A percentile compares a stretch with the other conserved stretches of the same genome.
Evolutionary conservation across 2,888 invertebrate genomes (phyloP).

Genomic region (Buathra laborator): DNA sequence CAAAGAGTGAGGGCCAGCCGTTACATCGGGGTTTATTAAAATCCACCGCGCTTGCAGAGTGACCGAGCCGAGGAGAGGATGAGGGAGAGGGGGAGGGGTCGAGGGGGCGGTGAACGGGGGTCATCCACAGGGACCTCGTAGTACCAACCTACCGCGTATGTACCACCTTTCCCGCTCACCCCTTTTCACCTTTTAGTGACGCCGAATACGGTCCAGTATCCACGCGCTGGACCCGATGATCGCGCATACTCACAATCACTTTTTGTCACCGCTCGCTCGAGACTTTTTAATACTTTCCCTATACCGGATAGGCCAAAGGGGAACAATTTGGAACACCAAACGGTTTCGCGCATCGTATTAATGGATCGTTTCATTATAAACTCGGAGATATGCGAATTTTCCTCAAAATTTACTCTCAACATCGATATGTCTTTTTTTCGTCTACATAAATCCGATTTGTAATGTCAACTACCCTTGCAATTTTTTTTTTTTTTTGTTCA

Average conservation of each 20-base stretch:
- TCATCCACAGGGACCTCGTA: slow-evolving; percentile 26
- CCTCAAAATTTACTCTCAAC: too few species aligned
- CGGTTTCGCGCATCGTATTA: too few species aligned
- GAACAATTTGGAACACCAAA: neutral
- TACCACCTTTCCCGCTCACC: slow-evolving; percentile 1
- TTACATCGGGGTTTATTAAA: slow-evolving; percentile 84
- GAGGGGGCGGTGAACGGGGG: slow-evolving; percentile 19
- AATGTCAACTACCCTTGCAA: neutral
- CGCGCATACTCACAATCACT: slow-evolving; percentile 4
- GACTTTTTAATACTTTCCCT: neutral
- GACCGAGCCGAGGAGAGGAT: slow-evolving; percentile 48
- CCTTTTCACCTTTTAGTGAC: slow-evolving; percentile 2
- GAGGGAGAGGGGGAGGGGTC: slow-evolving; percentile 43
- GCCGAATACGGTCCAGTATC: slow-evolving; percentile 21
- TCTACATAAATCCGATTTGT: neutral
- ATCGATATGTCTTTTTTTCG: too few species aligned
- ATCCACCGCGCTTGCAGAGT: slow-evolving; percentile 73
- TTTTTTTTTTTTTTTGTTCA: neutral
- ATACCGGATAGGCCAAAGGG: neutral
- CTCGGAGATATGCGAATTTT: too few species aligned
- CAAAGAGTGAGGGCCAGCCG: slow-evolving; percentile 82
- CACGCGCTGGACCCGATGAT: slow-evolving; percentile 14
- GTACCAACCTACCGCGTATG: slow-evolving; percentile 9
- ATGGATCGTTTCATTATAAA: too few species aligned
- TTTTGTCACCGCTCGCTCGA: slow-evolving; percentile 10